Percentiles rank a stretch among this genome's conserved stretches.
Conservation (phyloP, 2,113 vertebrate genomes). For the Gopherus flavomarginatus region DNA sequence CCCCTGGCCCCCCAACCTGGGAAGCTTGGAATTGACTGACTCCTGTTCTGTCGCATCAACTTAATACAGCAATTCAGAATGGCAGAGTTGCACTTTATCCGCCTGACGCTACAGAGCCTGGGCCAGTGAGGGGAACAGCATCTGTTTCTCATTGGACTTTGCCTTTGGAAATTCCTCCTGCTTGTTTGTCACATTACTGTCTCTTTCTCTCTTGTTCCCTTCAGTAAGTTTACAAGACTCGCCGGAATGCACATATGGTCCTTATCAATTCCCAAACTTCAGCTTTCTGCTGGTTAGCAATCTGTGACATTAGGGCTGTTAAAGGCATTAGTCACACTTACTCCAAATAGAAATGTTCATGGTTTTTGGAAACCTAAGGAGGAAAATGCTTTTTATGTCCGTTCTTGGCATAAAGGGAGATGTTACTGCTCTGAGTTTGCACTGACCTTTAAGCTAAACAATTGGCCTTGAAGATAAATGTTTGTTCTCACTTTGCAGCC, state of each 20-base stretch:
- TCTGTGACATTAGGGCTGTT: constrained; percentile 66
- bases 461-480: constrained; percentile 61
- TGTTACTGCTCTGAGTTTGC: constrained; percentile 36
- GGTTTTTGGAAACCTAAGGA: constrained; percentile 59
- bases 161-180: constrained; percentile 61
- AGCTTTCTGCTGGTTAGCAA: constrained; percentile 63
- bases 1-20: not conserved
- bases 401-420: constrained; percentile 44
- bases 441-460: constrained; percentile 60
- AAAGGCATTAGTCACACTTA: constrained; percentile 55
- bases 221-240: constrained; percentile 52
- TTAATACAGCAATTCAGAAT: not conserved
- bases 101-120: constrained; percentile 4
- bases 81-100: not conserved
- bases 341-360: constrained; percentile 60
- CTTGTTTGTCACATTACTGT: constrained; percentile 57
- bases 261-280: constrained; percentile 62
- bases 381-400: constrained; percentile 63
- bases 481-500: not conserved
- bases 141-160: constrained; percentile 69
- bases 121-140: constrained; percentile 16
- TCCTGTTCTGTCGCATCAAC: not conserved
- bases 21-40: not conserved
- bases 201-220: not conserved
- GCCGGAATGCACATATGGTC: constrained; percentile 81